phyloP scores from a whole-genome alignment of 2,888 invertebrate species.

The Schizaphis graminum region DNA sequence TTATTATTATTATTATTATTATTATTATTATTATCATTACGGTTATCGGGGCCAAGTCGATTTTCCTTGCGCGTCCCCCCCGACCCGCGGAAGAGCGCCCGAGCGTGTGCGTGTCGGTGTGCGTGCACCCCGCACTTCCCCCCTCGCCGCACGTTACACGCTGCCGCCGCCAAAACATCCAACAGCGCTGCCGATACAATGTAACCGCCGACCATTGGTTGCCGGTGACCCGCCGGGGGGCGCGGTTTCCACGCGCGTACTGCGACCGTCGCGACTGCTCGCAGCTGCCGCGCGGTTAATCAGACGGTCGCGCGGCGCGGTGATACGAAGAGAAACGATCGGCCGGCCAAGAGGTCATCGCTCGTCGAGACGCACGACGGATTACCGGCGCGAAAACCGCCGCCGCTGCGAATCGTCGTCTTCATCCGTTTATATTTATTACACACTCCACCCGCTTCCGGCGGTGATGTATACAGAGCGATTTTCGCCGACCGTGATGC shows the following conservation, averaged over 20 bases:
- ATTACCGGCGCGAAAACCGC: neutral
- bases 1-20: neutral
- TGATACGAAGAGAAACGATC: constrained; percentile 46
- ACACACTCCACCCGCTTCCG: neutral
- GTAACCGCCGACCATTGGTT: constrained; percentile 63
- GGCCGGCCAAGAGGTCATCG: constrained; percentile 51
- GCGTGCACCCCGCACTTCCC: neutral
- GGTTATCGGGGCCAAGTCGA: neutral
- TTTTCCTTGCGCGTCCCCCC: neutral
- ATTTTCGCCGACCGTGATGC: neutral
- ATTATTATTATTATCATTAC: neutral
- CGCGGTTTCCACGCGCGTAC: constrained; percentile 32
- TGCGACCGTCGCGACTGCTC: neutral
- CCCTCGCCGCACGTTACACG: too few relatives aligned
- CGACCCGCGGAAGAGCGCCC: neutral
- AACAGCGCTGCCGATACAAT: constrained; percentile 45
- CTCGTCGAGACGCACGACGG: neutral
- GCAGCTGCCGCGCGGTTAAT: constrained; percentile 39
- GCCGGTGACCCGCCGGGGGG: constrained; percentile 45
- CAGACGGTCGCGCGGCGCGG: constrained; percentile 6
- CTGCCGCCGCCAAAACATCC: neutral
- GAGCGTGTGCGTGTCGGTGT: neutral
- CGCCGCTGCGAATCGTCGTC: neutral
- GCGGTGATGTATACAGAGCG: neutral
- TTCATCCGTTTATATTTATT: neutral